Evolutionary conservation across 35 echinoderm and acorn worm species (phyloP), one percentile per base, ranked within the genome.

Genomic region (Holothuria glaberrima): DNA sequence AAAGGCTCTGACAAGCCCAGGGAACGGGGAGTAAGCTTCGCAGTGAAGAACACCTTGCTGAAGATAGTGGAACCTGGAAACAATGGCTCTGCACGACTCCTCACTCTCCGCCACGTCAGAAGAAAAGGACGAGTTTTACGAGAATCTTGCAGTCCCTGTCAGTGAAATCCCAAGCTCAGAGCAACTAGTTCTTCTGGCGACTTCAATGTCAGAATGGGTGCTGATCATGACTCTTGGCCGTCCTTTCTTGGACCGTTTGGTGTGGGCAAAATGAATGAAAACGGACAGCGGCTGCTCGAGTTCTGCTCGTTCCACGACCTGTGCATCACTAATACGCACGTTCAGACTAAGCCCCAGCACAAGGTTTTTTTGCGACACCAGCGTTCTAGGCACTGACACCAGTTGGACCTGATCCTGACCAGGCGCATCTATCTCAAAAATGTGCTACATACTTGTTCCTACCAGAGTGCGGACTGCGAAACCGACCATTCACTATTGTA

Each of bases 391-490:
- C 70, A 90, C 57, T 91, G 93, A 87, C 88, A 94, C 58, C 87
- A 90, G 60, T 60, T 86, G 36, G 77, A 94, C 29, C 29, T 77
- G 25, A 58, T 94, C 71, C 16, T 91, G 28, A 48, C 56, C 26
- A 88, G 91, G 52, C 28, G 85, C 31, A n/a, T 84, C 21, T 46
- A 32, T 16, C 57, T 73, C 25, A 24, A 71, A 7, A 88, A 81
- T 60, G 94, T 92, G 12, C 86, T 61, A 27, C 28, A 59, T 44
- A 92, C 85, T 21, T 30, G 88, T 63, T 72, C 24, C 66, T 95
- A 88, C 75, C 90, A 89, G 30, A 88, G 90, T 70, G 75, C 86
- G 36, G 75, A 93, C 86, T 93, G 87, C 35, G 86, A 93, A 52
- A 84, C 75, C 5, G 83, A 94, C 90, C 89, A 94, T 41, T 68